These are phyloP conservation scores for Ctenomys sociabilis DNA, from an alignment of 2,113 vertebrate genomes.

Conservation along the genomic window DNA sequence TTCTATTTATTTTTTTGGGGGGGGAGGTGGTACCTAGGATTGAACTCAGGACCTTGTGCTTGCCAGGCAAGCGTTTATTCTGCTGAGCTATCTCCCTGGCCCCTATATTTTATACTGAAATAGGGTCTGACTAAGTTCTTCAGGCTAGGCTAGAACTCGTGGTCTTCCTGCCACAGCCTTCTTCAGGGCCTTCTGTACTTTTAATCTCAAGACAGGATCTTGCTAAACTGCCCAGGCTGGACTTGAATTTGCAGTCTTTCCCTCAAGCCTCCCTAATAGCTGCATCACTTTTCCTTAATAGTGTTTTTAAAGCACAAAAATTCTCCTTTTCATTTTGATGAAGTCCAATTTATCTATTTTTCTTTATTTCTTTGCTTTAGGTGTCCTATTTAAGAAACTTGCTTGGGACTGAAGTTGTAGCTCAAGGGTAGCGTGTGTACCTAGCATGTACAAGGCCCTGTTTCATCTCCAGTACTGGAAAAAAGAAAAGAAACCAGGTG, in stretches of 20 bases:
- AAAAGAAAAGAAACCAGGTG: not conserved
- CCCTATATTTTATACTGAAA: not conserved
- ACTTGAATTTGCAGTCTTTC: not conserved
- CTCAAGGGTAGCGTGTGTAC: not conserved
- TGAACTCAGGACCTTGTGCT: too few relatives aligned
- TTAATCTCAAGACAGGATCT: not conserved
- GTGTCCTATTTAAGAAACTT: not conserved
- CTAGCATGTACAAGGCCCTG: not conserved
- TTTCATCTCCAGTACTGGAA: not conserved
- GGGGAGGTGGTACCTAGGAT: too few relatives aligned
- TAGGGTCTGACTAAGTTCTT: not conserved
- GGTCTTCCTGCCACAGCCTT: not conserved
- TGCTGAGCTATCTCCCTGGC: too few relatives aligned
- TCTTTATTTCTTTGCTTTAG: not conserved
- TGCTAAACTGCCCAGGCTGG: not conserved
- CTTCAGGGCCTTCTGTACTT: not conserved
- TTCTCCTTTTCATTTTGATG: not conserved
- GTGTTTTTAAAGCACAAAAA: not conserved
- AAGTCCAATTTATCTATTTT: not conserved
- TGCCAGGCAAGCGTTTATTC: too few relatives aligned
- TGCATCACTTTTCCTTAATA: not conserved
- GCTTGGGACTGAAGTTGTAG: not conserved
- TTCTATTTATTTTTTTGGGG: too few relatives aligned
- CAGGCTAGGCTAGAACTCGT: not conserved
- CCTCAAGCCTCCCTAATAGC: not conserved